Evolutionary conservation across 2,113 vertebrate genomes (phyloP), one percentile per base, ranked within the genome.

Genomic region (Ptilorrhoa leucosticta): DNA sequence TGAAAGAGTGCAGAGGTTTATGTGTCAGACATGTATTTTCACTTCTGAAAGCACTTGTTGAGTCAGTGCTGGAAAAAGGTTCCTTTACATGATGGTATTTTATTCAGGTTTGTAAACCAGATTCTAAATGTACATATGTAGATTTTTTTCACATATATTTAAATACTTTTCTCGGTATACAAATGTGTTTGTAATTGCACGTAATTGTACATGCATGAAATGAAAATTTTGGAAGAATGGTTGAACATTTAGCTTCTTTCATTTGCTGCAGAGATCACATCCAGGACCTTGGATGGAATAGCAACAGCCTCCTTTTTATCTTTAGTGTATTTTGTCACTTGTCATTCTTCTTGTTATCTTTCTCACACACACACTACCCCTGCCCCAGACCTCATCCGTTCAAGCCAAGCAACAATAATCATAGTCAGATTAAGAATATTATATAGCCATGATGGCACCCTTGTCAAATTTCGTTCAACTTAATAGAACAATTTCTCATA

Each of bases 371-470:
- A 4, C 7, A 9, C 9, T 0, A 22, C 18, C 2, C 7, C 6
- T 3, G 10, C 7, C 39, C 12, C 26, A 58, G 39, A 47, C 18
- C 3, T 89, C 45, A 87, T 71, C 44, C 0, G 0, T 77, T 73
- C 54, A 78, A 91, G 2, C 4, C 75, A 84, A 93, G 30, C 33
- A 68, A 31, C 24, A 73, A 69, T 44, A 91, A 71, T 82, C 75
- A 73, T 6, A 69, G 73, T 87, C 63, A 95, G 83, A 86, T 88
- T 93, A 84, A 87, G 61, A 94, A 57, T 72, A 69, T 45, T 76
- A n/a, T 40, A 54, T 35, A 79, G 11, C 13, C 40, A 39, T 0
- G 6, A 51, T 78, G 35, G 26, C 42, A 89, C 10, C 35, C 22
- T 54, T 91, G 35, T 82, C 61, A 88, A 94, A 91, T 60, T 85